A percentile compares a stretch with the other conserved stretches of the same genome.
phyloP scores from a whole-genome alignment of 2,797 vertebrate species.

The Manis crassicaudata region DNA sequence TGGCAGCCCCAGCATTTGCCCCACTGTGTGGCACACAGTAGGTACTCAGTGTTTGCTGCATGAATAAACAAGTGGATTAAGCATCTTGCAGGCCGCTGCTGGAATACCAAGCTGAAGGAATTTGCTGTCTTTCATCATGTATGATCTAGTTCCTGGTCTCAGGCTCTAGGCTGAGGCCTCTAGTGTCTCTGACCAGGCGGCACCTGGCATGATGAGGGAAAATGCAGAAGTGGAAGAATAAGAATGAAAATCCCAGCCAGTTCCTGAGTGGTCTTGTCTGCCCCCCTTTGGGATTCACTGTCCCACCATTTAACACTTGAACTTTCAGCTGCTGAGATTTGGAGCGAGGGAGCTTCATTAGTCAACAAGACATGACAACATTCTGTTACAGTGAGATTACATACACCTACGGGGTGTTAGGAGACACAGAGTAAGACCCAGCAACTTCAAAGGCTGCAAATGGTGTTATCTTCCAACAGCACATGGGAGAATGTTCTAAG shows the following conservation, averaged over 20 bases:
- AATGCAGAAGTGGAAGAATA: not conserved
- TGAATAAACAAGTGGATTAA: not conserved
- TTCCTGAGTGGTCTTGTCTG: not conserved
- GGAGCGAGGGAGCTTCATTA: constrained; percentile 72
- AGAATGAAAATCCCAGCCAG: not conserved
- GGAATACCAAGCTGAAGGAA: not conserved
- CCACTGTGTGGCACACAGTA: not conserved
- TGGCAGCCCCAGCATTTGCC: accelerated
- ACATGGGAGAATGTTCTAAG: constrained; percentile 39
- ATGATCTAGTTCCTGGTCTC: not conserved
- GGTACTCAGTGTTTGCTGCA: accelerated
- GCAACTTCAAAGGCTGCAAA: constrained; percentile 64
- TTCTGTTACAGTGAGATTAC: constrained; percentile 72
- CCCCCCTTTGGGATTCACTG: not conserved
- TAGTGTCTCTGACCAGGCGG: not conserved
- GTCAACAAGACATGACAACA: constrained; percentile 65
- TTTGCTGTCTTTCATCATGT: not conserved
- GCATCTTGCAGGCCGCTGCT: not conserved
- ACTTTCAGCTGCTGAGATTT: constrained; percentile 71
- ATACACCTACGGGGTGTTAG: constrained; percentile 52
- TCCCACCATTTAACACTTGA: constrained; percentile 69
- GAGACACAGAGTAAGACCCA: constrained; percentile 53
- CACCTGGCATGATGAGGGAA: not conserved
- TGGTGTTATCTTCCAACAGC: constrained; percentile 48
- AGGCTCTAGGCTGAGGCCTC: not conserved